These are phyloP conservation scores for Rhineura floridana DNA, from an alignment of 2,113 vertebrate species.

Conservation along the genomic window DNA sequence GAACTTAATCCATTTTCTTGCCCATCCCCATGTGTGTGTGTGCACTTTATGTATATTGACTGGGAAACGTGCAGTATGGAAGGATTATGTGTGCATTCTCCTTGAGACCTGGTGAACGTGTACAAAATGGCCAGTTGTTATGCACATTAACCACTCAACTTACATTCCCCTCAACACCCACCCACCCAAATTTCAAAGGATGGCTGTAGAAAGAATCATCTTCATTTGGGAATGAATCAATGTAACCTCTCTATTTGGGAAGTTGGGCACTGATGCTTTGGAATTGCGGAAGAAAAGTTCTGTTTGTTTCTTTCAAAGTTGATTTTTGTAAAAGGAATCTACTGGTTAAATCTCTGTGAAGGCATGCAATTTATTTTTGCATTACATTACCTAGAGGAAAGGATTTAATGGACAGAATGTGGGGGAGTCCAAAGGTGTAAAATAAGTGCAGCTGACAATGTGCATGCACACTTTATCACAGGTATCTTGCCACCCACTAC, in stretches of 20 bases:
- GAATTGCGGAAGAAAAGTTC: background rate
- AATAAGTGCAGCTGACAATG: constrained; percentile 5
- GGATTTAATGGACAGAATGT: background rate
- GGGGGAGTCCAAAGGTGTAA: constrained; percentile 12
- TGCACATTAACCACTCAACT: no score
- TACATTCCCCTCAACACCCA: no score
- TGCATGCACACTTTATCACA: background rate
- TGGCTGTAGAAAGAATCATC: background rate
- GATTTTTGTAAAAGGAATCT: background rate
- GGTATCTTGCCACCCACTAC: background rate
- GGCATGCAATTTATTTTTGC: background rate
- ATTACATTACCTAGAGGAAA: background rate
- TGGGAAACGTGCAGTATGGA: no score
- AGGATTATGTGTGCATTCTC: no score
- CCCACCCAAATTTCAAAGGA: background rate
- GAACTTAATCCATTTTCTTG: no score
- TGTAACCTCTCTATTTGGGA: background rate
- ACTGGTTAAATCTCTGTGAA: background rate
- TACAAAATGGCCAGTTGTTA: no score
- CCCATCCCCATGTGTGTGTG: no score
- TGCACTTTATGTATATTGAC: no score
- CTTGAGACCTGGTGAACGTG: no score
- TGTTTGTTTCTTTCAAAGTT: background rate
- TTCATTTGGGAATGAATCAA: background rate
- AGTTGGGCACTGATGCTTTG: background rate